Conservation (phyloP, 2,888 invertebrate species). For the Leptopilina myrica region DNA sequence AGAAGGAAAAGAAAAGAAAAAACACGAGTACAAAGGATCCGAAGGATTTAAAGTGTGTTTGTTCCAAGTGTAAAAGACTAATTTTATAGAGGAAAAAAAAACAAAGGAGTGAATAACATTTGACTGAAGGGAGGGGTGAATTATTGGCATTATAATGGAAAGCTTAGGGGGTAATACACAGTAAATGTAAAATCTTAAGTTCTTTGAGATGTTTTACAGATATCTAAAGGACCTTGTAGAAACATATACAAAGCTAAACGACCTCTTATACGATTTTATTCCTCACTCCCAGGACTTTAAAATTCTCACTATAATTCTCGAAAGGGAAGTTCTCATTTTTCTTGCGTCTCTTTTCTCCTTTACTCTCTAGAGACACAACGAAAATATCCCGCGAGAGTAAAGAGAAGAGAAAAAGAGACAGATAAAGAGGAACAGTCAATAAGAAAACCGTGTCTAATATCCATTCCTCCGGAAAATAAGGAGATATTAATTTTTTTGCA, state of each 20-base stretch:
- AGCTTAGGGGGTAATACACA: background rate
- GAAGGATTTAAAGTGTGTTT: background rate
- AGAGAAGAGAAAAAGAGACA: too few relatives aligned
- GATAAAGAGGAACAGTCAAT: background rate
- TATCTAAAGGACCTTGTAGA: background rate
- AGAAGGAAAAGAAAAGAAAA: background rate
- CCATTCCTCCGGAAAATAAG: conserved; percentile 20
- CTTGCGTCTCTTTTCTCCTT: too few relatives aligned
- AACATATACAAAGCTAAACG: conserved; percentile 6
- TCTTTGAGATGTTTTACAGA: background rate
- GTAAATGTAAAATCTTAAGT: background rate
- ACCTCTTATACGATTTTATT: background rate
- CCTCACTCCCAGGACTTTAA: background rate
- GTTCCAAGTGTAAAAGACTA: background rate
- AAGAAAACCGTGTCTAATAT: conserved; percentile 18
- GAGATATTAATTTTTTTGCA: conserved; percentile 23
- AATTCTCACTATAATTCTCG: background rate
- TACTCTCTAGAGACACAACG: too few relatives aligned
- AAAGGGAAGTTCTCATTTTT: too few relatives aligned
- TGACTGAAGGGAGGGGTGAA: too few relatives aligned
- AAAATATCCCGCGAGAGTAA: too few relatives aligned
- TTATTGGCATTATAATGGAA: background rate
- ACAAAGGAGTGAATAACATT: background rate
- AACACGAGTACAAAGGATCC: background rate
- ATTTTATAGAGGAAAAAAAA: background rate